Base-by-base conservation (phyloP, 1,140 invertebrate species). In the Lasaia peninsularis region DNA sequence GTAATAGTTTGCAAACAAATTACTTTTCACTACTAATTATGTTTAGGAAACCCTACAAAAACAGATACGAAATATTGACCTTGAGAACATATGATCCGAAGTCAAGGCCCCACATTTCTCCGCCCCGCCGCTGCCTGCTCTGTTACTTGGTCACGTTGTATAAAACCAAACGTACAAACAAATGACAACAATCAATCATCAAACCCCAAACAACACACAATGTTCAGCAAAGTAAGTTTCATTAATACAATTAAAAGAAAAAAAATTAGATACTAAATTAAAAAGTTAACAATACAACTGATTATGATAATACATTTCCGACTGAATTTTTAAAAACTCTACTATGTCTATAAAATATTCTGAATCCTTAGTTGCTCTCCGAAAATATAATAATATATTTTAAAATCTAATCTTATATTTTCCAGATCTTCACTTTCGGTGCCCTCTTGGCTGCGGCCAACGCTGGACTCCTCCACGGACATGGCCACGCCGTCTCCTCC, bases 181-280 rank as follows among this genome's bases (percentile, higher is more conserved):
- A 51, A 70, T 75, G 67, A 78, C 67, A 80, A 68, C 66, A 78
- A 80, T 80, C 75, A 69, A 69, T 68, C 58, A 48, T 65, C 52
- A 57, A 61, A 73, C 65, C 69, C 50, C 52, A 67, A 69, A 71
- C 63, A 64, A 72, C 58, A 77, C 71, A 81, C 76, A 70, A 85
- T 85, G 81, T 81, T 82, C 71, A 77, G 75, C 71, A 83, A 80
- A 80, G 80, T 83, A 58, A 83, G 80, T 79, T 57, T 21, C 16
- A n/a, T 18, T 9, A 5, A 28, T 5, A 28, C 5, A 6, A 28
- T 6, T 28, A 28, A 28, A 28, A 28, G 5, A 7, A 28, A 28
- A 6, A 28, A 4, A 28, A 10, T 20, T 14, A 24, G 28, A 33
- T 31, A 0, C 1, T 6, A 28, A 28, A 28, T 7, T 28, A 4